Percentiles rank a stretch among this genome's conserved stretches.
Evolutionary conservation across 2,113 vertebrate species (phyloP).

Genomic region (Phylloscopus whistleri): DNA sequence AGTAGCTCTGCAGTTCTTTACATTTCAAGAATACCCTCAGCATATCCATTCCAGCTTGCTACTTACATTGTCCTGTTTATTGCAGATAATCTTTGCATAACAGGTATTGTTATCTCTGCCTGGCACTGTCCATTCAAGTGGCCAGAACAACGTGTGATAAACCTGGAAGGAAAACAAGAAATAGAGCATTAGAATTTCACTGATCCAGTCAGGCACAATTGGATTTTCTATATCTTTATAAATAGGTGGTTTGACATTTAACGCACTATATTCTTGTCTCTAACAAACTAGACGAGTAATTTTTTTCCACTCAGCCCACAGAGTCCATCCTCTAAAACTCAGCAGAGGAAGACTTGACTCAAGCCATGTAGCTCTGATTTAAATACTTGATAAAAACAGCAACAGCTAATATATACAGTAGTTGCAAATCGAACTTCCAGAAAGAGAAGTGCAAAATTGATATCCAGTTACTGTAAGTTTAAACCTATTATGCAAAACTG

Average conservation of each 20-base stretch:
- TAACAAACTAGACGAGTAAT: background rate
- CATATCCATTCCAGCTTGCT: background rate
- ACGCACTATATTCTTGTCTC: background rate
- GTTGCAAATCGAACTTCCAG: background rate
- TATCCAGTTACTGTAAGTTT: background rate
- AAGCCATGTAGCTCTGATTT: background rate
- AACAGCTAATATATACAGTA: background rate
- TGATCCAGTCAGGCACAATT: background rate
- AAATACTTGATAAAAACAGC: background rate
- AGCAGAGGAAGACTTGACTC: background rate
- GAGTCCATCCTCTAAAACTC: background rate
- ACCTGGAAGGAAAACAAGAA: constrained; percentile 70
- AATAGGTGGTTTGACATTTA: background rate
- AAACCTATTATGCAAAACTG: background rate
- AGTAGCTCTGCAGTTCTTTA: background rate
- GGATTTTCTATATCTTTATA: background rate
- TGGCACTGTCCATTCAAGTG: constrained; percentile 91
- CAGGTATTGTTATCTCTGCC: constrained; percentile 88
- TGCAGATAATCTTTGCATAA: constrained; percentile 92
- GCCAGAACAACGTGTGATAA: constrained; percentile 92
- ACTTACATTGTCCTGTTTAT: constrained; percentile 85
- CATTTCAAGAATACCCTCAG: background rate
- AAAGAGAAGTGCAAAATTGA: background rate
- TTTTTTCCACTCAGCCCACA: background rate
- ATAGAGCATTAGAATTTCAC: background rate